Conservation (phyloP, 2,797 vertebrate genomes). For the Sandelia bainsii region DNA sequence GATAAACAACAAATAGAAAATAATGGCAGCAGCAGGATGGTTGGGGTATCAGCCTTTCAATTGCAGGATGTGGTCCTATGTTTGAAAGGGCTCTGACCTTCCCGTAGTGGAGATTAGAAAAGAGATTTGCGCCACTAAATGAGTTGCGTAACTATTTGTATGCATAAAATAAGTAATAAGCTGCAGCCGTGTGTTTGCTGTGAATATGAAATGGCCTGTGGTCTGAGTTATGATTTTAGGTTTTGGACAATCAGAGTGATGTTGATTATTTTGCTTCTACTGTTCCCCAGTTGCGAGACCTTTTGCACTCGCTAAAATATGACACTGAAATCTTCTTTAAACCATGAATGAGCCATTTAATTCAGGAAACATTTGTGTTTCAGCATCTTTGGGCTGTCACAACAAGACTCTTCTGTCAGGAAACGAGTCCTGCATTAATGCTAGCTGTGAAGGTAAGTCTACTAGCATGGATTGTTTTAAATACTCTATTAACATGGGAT, state of each 20-base stretch:
- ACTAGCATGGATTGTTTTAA: not conserved
- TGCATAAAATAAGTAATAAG: not conserved
- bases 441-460: slow-evolving; percentile 71
- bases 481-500: not conserved
- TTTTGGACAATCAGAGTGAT: not conserved
- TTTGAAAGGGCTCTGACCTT: slow-evolving; percentile 19
- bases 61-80: slow-evolving; percentile 40
- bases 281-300: not conserved
- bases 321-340: not conserved
- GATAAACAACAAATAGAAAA: not conserved
- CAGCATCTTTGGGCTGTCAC: slow-evolving; percentile 20
- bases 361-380: slow-evolving; percentile 28
- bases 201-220: not conserved
- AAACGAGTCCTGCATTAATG: slow-evolving; percentile 20
- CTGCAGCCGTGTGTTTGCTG: not conserved
- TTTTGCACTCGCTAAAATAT: not conserved
- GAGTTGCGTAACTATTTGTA: not conserved
- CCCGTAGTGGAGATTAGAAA: slow-evolving; percentile 7
- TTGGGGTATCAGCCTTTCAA: not conserved
- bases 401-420: accelerated
- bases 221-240: not conserved
- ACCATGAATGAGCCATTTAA: slow-evolving; percentile 1
- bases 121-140: not conserved
- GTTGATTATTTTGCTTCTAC: not conserved
- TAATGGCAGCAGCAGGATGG: not conserved